phyloP scores from a whole-genome alignment of 2,113 vertebrate genomes.

The Myrmecobius fasciatus region DNA sequence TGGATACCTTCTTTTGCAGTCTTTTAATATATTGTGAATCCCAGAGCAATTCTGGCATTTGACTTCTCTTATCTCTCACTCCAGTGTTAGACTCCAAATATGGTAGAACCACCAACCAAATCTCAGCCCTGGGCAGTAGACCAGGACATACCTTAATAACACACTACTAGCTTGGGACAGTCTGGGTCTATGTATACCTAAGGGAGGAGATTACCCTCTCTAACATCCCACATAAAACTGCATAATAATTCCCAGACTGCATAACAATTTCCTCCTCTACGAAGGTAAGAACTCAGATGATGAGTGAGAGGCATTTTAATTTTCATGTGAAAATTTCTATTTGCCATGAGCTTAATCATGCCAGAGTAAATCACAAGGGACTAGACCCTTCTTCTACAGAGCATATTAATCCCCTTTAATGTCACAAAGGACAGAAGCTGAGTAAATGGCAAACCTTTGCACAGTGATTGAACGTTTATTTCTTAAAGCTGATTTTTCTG shows the following conservation, averaged over 20 bases:
- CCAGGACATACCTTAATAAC: not conserved
- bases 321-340: rapidly evolving
- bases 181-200: not conserved
- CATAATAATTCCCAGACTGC: rapidly evolving
- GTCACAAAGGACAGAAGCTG: rapidly evolving
- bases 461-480: rapidly evolving
- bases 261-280: not conserved
- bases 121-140: not conserved
- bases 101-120: not conserved
- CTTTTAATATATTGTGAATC: not conserved
- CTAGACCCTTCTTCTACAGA: not conserved
- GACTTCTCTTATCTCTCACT: not conserved
- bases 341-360: not conserved
- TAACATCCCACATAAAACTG: too few relatives aligned
- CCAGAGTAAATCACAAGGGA: not conserved
- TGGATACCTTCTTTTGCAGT: not conserved
- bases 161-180: not conserved
- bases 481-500: not conserved
- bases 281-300: not conserved
- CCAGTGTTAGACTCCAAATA: not conserved
- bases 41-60: not conserved
- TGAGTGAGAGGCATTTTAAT: not conserved
- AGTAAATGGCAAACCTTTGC: not conserved
- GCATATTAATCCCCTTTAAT: not conserved
- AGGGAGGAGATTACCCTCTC: rapidly evolving